phyloP scores from a whole-genome alignment of 2,113 vertebrate species.

The Trogon surrucura region DNA sequence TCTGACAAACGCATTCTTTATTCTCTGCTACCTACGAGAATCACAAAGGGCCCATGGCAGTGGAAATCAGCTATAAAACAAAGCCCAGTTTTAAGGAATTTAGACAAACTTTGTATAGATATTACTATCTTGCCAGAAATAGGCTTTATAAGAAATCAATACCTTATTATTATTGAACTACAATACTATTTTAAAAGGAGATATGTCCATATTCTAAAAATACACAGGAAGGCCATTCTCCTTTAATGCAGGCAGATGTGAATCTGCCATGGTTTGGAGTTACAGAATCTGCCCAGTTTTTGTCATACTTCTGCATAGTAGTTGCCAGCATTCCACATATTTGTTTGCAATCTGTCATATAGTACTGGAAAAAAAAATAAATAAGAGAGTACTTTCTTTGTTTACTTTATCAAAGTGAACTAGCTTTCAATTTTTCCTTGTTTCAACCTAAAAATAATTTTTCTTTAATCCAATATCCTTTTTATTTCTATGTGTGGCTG shows the following conservation, averaged over 20 bases:
- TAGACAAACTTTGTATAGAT: background rate
- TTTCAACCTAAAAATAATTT: background rate
- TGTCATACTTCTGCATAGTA: background rate
- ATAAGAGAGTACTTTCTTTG: background rate
- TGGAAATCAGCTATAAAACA: background rate
- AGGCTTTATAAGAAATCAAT: background rate
- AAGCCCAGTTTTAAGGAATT: background rate
- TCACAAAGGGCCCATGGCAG: background rate
- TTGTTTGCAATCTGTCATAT: background rate
- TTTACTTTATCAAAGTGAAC: background rate
- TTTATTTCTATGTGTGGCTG: background rate
- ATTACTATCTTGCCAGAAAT: background rate
- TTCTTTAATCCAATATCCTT: background rate
- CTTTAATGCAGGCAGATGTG: background rate
- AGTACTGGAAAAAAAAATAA: background rate
- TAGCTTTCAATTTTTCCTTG: background rate
- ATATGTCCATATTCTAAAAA: background rate
- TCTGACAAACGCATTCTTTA: background rate
- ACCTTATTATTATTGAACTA: background rate
- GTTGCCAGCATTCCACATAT: background rate
- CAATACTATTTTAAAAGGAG: background rate
- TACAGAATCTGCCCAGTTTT: background rate
- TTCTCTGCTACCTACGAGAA: background rate
- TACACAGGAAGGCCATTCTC: background rate
- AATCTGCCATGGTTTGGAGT: background rate